Evolutionary conservation across 2,888 invertebrate species (phyloP).

Genomic region (Pandemis cinnamomeana): DNA sequence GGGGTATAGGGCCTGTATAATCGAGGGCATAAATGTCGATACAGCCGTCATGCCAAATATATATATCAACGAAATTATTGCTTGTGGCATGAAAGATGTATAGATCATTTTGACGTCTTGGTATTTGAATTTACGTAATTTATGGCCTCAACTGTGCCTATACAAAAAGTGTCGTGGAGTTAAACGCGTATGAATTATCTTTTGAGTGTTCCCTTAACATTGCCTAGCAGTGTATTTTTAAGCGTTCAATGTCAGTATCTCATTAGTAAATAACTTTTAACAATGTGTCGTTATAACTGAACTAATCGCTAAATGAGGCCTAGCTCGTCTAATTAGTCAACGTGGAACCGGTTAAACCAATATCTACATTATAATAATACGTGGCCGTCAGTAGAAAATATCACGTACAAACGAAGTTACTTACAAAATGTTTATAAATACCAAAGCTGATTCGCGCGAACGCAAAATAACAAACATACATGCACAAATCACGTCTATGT

Average conservation of each 20-base stretch:
- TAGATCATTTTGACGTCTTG: too few species aligned
- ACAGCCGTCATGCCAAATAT: too few species aligned
- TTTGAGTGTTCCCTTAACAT: too few species aligned
- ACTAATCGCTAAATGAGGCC: constrained; percentile 26
- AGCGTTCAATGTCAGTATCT: constrained; percentile 4
- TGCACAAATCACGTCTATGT: too few species aligned
- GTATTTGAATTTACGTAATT: too few species aligned
- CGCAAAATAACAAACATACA: too few species aligned
- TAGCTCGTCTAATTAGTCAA: constrained; percentile 24
- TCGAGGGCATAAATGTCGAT: too few species aligned
- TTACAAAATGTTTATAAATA: not conserved
- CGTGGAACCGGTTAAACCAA: not conserved
- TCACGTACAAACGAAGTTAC: not conserved
- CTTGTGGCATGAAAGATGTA: too few species aligned
- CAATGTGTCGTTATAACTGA: constrained; percentile 29
- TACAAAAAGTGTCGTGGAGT: not conserved
- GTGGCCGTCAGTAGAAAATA: not conserved
- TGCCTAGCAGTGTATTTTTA: not conserved
- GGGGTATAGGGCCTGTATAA: too few species aligned
- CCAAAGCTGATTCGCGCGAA: too few species aligned
- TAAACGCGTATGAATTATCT: not conserved
- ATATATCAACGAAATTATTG: too few species aligned
- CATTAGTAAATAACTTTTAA: constrained; percentile 20
- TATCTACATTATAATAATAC: constrained; percentile 4
- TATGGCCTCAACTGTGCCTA: too few species aligned